Evolutionary conservation across 1,140 invertebrate species (phyloP).

Genomic region (Meteorus sp.): DNA sequence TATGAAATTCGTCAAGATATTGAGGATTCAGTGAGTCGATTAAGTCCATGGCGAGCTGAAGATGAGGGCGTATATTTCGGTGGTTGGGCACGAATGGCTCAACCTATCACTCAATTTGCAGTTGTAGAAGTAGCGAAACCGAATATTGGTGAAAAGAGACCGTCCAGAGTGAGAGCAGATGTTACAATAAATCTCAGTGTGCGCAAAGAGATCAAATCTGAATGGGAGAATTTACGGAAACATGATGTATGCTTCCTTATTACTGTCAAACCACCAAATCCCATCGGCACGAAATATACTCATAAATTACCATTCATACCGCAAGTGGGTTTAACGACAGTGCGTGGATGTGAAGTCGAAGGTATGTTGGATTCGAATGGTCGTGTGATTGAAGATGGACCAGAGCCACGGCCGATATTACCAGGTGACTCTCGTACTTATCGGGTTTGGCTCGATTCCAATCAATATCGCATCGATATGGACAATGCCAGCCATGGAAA

Average conservation of each 20-base stretch:
- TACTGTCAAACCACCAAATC: constrained; percentile 80
- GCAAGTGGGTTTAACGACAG: constrained; percentile 88
- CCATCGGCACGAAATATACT: constrained; percentile 84
- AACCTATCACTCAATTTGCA: constrained; percentile 89
- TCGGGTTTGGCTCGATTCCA: constrained; percentile 91
- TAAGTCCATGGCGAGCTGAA: constrained; percentile 93
- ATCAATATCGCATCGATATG: constrained; percentile 95
- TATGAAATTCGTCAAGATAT: constrained; percentile 99
- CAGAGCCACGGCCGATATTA: constrained; percentile 83
- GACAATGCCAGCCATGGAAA: constrained; percentile 75
- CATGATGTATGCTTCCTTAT: constrained; percentile 98
- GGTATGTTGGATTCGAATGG: constrained; percentile 97
- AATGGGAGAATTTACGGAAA: constrained; percentile 96
- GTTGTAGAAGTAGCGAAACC: constrained; percentile 94
- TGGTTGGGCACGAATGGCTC: constrained; percentile 98
- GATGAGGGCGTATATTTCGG: constrained; percentile 87
- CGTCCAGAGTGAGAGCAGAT: constrained; percentile 92
- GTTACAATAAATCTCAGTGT: constrained; percentile 91
- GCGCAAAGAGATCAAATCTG: constrained; percentile 86
- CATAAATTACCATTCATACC: constrained; percentile 82
- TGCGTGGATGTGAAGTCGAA: constrained; percentile 97
- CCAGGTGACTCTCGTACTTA: constrained; percentile 90
- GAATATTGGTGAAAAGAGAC: constrained; percentile 90
- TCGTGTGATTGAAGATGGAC: constrained; percentile 95
- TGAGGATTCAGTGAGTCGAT: constrained; percentile 91